Evolutionary conservation across 2,888 invertebrate genomes (phyloP).

Genomic region (Noctua fimbriata): DNA sequence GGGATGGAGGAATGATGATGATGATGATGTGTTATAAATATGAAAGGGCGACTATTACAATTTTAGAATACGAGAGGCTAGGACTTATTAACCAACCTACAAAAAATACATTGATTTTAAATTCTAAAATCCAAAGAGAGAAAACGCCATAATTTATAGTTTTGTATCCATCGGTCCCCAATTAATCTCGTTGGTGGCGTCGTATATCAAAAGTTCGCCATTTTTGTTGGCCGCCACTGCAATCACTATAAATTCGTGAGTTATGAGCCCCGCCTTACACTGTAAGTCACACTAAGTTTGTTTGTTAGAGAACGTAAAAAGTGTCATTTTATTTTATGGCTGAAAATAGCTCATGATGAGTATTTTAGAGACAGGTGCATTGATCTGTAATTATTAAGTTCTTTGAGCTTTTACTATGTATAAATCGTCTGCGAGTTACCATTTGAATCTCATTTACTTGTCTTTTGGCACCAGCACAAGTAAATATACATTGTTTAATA

Average conservation of each 20-base stretch:
- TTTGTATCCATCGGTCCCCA: conserved; percentile 42
- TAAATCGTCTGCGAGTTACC: neutral
- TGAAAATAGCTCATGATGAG: conserved; percentile 23
- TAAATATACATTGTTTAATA: neutral
- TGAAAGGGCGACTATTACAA: no score
- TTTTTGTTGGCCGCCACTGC: conserved; percentile 60
- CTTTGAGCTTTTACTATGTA: neutral
- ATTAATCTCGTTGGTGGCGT: conserved; percentile 49
- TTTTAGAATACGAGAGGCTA: no score
- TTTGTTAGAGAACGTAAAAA: conserved; percentile 40
- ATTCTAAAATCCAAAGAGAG: conserved; percentile 19
- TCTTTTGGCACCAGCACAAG: neutral
- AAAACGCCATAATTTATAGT: conserved; percentile 33
- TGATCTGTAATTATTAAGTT: neutral
- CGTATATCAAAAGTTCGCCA: conserved; percentile 55
- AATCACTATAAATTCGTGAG: conserved; percentile 63
- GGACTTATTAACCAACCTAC: neutral
- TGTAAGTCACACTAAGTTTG: conserved; percentile 53
- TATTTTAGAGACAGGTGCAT: conserved; percentile 8
- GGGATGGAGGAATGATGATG: no score
- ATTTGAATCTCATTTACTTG: neutral
- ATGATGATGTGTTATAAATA: no score
- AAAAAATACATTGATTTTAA: conserved; percentile 1
- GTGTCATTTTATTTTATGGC: conserved; percentile 32
- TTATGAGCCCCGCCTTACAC: conserved; percentile 59